Base-by-base conservation (phyloP, 2,888 invertebrate genomes). In the Crepidodera aurea region DNA sequence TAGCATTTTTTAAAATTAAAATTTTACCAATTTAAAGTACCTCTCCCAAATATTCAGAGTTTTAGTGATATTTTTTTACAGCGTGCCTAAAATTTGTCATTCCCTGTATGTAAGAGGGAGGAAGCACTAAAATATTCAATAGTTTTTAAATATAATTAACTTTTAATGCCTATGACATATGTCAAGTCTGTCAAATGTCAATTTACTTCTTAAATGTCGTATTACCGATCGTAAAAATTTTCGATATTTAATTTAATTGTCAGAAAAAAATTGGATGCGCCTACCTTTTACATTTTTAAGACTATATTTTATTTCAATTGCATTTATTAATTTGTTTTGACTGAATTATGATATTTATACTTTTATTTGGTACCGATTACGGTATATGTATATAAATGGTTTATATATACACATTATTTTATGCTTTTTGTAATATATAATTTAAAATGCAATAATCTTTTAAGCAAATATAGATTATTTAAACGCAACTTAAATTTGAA, bases 401-500 rank as follows among this genome's bases (percentile, higher is more conserved):
- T 51, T 39, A 39, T 54, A 40, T 54, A 39, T 54, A 54, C 42
- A 40, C 12, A 39, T 51, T 32, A 37, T 51, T 54, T 29, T 54
- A 54, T 29, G 53, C 53, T 54, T 42, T 54, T 54, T 54, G 53
- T 54, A 54, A 19, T 54, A 54, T 54, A 54, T 54, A 54, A 54
- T 54, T 54, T 54, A 42, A 54, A 12, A 32, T 54, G 54, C 54
- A 44, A 32, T 54, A 44, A 44, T 54, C 7, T 42, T 54, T 44
- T 29, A 53, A 40, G 8, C 10, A 15, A 53, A 40, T 25, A 16
- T 40, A 15, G n/a, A 32, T 15, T 37, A 7, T 13, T 46, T 7
- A 7, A 12, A 51, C 34, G 18, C 19, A 37, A 13, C 13, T 51
- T 10, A 32, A 32, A 10, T 10, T 32, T 32, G 8, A 22, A 22